phyloP scores from a whole-genome alignment of 2,888 invertebrate genomes.

The Chorisops tibialis region DNA sequence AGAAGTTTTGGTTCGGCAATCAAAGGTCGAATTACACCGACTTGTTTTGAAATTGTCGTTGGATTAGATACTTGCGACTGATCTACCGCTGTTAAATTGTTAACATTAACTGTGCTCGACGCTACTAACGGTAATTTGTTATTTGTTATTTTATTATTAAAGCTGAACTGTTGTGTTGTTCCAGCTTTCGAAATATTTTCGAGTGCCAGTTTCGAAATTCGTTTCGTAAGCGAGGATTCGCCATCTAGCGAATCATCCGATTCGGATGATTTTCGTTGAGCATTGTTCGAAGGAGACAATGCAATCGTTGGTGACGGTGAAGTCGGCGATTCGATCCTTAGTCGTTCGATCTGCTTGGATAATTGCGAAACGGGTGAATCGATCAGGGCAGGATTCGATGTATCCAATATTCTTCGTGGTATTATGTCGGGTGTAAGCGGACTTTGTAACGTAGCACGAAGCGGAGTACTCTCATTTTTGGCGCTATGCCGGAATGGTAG shows the following conservation, averaged over 20 bases:
- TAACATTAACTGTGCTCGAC: slow-evolving; percentile 32
- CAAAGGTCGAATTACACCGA: slow-evolving; percentile 58
- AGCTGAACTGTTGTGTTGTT: slow-evolving; percentile 58
- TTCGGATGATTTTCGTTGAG: not conserved
- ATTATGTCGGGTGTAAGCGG: slow-evolving; percentile 55
- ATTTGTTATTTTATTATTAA: slow-evolving; percentile 34
- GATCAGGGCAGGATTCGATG: slow-evolving; percentile 26
- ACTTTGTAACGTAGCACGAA: slow-evolving; percentile 10
- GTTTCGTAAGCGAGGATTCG: slow-evolving; percentile 40
- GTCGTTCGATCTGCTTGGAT: slow-evolving; percentile 44
- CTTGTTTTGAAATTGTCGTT: slow-evolving; percentile 47
- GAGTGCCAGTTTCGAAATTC: slow-evolving; percentile 57
- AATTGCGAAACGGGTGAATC: slow-evolving; percentile 47
- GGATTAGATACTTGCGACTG: slow-evolving; percentile 1
- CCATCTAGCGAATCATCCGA: slow-evolving; percentile 38
- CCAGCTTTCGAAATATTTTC: slow-evolving; percentile 68
- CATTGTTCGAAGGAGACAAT: not conserved
- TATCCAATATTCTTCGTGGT: slow-evolving; percentile 43
- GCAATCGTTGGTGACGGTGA: slow-evolving; percentile 3
- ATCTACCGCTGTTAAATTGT: slow-evolving; percentile 31
- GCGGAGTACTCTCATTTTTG: slow-evolving; percentile 33
- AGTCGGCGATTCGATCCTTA: slow-evolving; percentile 38
- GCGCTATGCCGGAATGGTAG: slow-evolving; percentile 6
- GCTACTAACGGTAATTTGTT: slow-evolving; percentile 37
- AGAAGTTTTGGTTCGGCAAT: slow-evolving; percentile 30